phyloP scores from a whole-genome alignment of 1,140 invertebrate species.

The Papilio xuthus region DNA sequence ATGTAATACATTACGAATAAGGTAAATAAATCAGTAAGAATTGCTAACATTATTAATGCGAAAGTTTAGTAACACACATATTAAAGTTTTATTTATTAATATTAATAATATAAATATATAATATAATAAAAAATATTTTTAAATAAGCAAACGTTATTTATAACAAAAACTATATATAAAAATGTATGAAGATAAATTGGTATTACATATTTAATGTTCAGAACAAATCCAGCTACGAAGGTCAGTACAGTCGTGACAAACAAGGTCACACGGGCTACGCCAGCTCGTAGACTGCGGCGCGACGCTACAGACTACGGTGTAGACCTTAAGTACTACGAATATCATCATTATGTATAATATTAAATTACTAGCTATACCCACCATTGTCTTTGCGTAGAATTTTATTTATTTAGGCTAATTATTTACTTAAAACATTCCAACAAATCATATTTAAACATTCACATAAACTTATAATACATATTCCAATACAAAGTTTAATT shows the following conservation, averaged over 20 bases:
- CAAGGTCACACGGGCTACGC: conserved; percentile 11
- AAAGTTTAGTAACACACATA: no score
- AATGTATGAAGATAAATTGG: background rate
- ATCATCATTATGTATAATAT: background rate
- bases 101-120: no score
- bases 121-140: background rate
- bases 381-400: background rate
- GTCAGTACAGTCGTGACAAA: background rate
- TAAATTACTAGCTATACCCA: background rate
- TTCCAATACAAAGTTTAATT: no score
- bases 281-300: conserved; percentile 5
- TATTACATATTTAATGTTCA: conserved; percentile 3
- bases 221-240: conserved; percentile 10
- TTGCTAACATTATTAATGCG: no score
- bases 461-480: no score
- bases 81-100: no score
- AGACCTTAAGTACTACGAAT: background rate
- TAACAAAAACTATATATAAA: background rate
- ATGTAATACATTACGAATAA: no score
- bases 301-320: conserved; percentile 13
- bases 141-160: background rate
- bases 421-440: background rate
- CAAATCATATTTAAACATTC: no score
- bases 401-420: no score
- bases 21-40: no score